Conservation (phyloP, 2,113 vertebrate genomes). For the Coturnix japonica region DNA sequence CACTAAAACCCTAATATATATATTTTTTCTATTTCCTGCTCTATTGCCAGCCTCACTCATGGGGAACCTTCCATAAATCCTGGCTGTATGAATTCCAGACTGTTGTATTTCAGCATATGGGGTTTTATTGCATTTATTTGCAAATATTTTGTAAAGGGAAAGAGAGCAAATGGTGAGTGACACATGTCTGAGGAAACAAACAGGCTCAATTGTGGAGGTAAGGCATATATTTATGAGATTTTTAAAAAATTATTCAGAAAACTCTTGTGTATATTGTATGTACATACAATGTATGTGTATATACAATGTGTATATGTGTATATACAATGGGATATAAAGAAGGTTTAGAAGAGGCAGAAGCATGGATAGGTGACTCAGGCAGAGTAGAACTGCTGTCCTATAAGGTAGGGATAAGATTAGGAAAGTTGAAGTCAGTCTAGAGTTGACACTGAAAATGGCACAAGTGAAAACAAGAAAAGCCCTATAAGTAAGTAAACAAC, state of each 20-base stretch:
- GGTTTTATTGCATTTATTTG: neutral
- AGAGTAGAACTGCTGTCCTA: too few relatives aligned
- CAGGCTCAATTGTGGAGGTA: neutral
- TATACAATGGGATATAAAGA: neutral
- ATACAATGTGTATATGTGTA: neutral
- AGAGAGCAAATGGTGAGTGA: neutral
- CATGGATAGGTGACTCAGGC: too few relatives aligned
- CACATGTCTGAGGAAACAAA: neutral
- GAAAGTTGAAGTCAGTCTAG: too few relatives aligned
- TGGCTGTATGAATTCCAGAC: neutral
- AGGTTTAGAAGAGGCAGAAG: neutral
- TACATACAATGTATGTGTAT: neutral
- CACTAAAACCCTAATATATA: neutral
- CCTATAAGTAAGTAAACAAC: neutral
- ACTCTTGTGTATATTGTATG: neutral
- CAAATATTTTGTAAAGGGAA: neutral
- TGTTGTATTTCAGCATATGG: neutral
- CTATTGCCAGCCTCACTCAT: neutral
- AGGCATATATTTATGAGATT: neutral
- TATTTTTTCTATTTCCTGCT: neutral
- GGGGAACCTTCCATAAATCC: neutral
- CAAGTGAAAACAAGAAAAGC: neutral
- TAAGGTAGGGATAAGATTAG: too few relatives aligned
- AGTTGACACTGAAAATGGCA: neutral
- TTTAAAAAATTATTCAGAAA: neutral